Conservation (phyloP, 2,113 vertebrate species). For the Nyctereutes procyonoides region DNA sequence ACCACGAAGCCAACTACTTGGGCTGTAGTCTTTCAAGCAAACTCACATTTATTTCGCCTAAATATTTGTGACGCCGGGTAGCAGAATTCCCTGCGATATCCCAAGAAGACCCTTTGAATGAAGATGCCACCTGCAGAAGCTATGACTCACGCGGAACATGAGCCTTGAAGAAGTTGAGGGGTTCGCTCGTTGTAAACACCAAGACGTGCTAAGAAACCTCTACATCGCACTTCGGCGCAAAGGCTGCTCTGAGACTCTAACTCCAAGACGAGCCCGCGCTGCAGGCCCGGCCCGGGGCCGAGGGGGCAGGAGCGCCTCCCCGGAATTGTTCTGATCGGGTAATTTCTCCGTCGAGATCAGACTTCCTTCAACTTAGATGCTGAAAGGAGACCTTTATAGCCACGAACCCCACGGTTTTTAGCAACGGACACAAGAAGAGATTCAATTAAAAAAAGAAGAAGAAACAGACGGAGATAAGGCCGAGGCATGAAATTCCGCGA, state of each 20-base stretch:
- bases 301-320: too few relatives aligned
- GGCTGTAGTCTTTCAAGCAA: background rate
- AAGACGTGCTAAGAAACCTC: slow-evolving; percentile 12
- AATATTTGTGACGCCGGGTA: background rate
- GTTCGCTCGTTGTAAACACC: background rate
- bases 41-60: background rate
- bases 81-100: background rate
- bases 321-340: slow-evolving; percentile 21
- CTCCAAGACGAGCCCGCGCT: background rate
- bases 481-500: background rate
- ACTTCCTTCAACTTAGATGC: background rate
- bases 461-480: background rate
- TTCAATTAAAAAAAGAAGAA: background rate
- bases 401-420: background rate
- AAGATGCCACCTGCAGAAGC: slow-evolving; percentile 26
- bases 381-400: background rate
- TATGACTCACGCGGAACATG: background rate
- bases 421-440: background rate
- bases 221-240: background rate
- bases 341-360: background rate
- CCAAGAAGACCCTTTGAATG: background rate
- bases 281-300: too few relatives aligned
- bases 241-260: slow-evolving; percentile 18
- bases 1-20: background rate
- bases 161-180: slow-evolving; percentile 7